Conservation (phyloP, 2,797 vertebrate genomes). For the Spinibarbus caldwelli region DNA sequence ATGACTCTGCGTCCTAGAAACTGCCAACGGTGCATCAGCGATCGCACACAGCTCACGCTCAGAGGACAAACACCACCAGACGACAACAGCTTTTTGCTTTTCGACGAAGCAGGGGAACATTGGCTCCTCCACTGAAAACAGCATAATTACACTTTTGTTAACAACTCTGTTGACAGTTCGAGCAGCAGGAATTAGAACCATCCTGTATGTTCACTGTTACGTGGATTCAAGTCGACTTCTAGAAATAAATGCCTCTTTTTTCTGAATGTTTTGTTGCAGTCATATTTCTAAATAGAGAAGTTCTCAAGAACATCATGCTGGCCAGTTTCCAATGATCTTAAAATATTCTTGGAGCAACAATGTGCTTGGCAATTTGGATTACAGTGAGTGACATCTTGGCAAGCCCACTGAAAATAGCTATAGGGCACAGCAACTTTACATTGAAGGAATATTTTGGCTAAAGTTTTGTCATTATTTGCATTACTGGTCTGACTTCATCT, state of each 20-base stretch:
- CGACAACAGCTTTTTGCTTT: conserved; percentile 17
- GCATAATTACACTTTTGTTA: neutral
- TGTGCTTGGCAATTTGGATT: neutral
- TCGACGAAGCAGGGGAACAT: conserved; percentile 1
- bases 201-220: neutral
- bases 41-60: conserved; percentile 6
- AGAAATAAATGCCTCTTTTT: neutral
- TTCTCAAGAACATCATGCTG: neutral
- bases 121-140: neutral
- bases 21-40: conserved; percentile 17
- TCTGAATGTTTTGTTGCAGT: neutral
- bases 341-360: conserved; percentile 20
- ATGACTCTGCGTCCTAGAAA: conserved; percentile 50
- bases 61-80: conserved; percentile 42
- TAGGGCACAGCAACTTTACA: neutral
- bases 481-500: neutral
- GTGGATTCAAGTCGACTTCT: neutral
- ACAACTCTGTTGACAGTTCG: neutral
- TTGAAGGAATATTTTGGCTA: neutral
- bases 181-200: neutral
- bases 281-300: neutral
- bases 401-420: neutral
- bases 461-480: neutral
- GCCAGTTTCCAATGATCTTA: neutral
- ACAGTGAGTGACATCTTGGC: neutral